Evolutionary conservation across 2,797 vertebrate genomes (phyloP).

Genomic region (Centropyge bicolor): DNA sequence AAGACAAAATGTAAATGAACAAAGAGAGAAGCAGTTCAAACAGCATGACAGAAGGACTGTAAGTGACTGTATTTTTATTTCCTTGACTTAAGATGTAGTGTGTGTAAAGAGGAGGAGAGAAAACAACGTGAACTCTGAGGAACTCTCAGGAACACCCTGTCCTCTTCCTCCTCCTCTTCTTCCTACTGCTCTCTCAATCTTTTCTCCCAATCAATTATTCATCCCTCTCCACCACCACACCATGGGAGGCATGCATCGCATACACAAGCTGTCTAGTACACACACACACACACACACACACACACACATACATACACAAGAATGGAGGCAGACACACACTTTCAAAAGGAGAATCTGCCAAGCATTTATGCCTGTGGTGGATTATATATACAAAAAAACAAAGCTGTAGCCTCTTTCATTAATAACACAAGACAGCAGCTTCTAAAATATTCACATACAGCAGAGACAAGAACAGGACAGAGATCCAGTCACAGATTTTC

Average conservation of each 20-base stretch:
- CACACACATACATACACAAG: background rate
- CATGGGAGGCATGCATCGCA: constrained; percentile 34
- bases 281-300: background rate
- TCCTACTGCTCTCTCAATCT: constrained; percentile 40
- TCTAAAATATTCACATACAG: constrained; percentile 47
- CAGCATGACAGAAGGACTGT: constrained; percentile 2
- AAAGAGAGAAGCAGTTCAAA: background rate
- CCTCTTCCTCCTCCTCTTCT: constrained; percentile 35
- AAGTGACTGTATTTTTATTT: constrained; percentile 5
- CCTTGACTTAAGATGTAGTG: constrained; percentile 7
- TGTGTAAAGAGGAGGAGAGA: background rate
- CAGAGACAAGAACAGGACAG: constrained; percentile 22
- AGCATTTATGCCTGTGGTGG: constrained; percentile 37
- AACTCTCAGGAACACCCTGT: constrained; percentile 65
- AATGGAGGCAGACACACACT: constrained; percentile 10
- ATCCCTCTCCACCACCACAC: constrained; percentile 62
- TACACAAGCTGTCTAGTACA: constrained; percentile 28
- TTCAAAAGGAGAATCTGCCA: constrained; percentile 27
- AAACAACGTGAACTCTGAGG: constrained; percentile 30
- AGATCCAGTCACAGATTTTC: constrained; percentile 14
- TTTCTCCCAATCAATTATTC: constrained; percentile 72
- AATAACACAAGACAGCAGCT: constrained; percentile 36
- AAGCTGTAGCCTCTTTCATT: constrained; percentile 36
- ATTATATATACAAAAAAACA: constrained; percentile 40
- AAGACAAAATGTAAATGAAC: constrained; percentile 33